These are phyloP conservation scores for Agrotis segetum DNA, from an alignment of 2,888 invertebrate genomes.

Conservation along the genomic window DNA sequence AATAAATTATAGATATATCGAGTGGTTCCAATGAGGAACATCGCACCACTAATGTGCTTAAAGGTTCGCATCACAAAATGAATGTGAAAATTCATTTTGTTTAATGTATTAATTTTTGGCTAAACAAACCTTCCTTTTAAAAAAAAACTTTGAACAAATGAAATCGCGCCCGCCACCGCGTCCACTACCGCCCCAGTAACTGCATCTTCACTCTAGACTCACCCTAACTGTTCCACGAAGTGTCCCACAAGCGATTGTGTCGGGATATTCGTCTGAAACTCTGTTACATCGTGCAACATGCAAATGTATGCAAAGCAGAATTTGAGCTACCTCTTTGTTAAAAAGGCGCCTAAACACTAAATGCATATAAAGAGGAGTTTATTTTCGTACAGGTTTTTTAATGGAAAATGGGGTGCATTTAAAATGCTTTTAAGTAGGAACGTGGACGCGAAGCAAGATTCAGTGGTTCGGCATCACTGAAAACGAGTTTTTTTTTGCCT, in stretches of 20 bases:
- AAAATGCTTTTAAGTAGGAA: conserved; percentile 3
- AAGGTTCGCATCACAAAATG: too few relatives aligned
- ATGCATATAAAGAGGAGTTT: conserved; percentile 35
- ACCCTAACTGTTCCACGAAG: conserved; percentile 2
- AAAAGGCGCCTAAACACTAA: conserved; percentile 42
- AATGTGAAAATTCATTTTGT: too few relatives aligned
- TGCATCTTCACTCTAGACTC: neutral
- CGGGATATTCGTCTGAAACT: conserved; percentile 51
- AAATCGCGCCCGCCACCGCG: neutral
- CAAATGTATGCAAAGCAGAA: conserved; percentile 61
- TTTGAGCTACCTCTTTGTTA: conserved; percentile 36
- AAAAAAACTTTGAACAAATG: too few relatives aligned
- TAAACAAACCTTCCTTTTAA: too few relatives aligned
- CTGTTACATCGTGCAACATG: conserved; percentile 52
- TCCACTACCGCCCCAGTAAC: neutral
- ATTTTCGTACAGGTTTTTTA: conserved; percentile 34
- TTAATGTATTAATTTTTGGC: too few relatives aligned
- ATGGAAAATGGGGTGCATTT: conserved; percentile 25
- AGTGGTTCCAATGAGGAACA: too few relatives aligned
- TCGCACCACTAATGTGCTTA: too few relatives aligned
- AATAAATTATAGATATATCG: too few relatives aligned
- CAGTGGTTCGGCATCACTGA: too few relatives aligned
- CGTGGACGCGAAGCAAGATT: neutral
- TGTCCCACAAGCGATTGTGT: conserved; percentile 46
- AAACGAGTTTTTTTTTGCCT: neutral